These are phyloP conservation scores for Agrilus mali DNA, from an alignment of 2,888 invertebrate genomes.

Conservation along the genomic window DNA sequence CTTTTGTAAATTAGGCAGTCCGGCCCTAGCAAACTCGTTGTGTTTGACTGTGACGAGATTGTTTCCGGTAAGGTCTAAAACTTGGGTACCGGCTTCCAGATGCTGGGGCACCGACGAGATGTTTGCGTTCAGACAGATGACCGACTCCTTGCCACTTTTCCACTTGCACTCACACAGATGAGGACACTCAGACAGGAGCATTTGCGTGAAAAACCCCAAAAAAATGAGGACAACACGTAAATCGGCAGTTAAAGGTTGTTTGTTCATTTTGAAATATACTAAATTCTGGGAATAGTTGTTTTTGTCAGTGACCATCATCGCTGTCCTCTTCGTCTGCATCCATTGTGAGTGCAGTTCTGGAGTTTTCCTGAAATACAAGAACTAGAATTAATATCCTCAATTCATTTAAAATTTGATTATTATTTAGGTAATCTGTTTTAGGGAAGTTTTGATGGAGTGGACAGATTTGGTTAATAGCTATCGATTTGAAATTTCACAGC, in stretches of 20 bases:
- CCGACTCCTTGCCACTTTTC: constrained; percentile 79
- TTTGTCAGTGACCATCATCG: constrained; percentile 9
- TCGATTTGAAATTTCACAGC: too few species aligned
- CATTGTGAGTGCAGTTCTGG: constrained; percentile 12
- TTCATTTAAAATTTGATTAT: too few species aligned
- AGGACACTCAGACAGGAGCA: constrained; percentile 50
- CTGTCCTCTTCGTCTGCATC: constrained; percentile 26
- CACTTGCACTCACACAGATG: constrained; percentile 76
- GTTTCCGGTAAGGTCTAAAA: constrained; percentile 67
- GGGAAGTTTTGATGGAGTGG: too few species aligned
- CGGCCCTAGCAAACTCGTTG: constrained; percentile 62
- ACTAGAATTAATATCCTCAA: too few species aligned
- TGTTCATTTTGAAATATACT: constrained; percentile 6
- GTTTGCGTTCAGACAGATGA: constrained; percentile 64
- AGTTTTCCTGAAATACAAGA: too few species aligned
- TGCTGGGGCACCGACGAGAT: constrained; percentile 60
- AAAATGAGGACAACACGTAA: constrained; percentile 19
- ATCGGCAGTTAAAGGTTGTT: constrained; percentile 8
- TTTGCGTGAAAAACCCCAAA: constrained; percentile 31
- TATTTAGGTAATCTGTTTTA: too few species aligned
- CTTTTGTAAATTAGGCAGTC: constrained; percentile 68
- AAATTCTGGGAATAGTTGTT: constrained; percentile 9
- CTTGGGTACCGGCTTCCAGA: constrained; percentile 66
- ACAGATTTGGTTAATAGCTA: too few species aligned
- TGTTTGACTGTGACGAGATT: constrained; percentile 51